These are phyloP conservation scores for Pollachius pollachius DNA, from an alignment of 2,113 vertebrate genomes.

Conservation along the genomic window DNA sequence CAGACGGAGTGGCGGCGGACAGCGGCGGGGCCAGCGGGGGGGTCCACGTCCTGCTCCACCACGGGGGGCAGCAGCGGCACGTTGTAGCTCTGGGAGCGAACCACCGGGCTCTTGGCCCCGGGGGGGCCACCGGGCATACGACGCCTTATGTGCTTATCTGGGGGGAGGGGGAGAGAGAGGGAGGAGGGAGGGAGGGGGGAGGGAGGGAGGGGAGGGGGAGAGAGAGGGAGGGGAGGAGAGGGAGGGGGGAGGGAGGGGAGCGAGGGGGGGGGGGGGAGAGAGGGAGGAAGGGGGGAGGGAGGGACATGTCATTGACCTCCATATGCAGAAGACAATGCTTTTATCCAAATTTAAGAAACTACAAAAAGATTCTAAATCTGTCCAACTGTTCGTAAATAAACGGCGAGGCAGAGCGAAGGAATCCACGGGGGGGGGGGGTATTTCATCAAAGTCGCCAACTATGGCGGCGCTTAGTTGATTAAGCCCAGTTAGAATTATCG, in stretches of 20 bases:
- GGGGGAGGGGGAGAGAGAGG: background rate
- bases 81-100: slow-evolving; percentile 95
- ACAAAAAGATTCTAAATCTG: no score
- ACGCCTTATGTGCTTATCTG: slow-evolving; percentile 83
- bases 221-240: background rate
- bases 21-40: slow-evolving; percentile 33
- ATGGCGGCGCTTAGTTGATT: no score
- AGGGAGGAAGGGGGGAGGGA: background rate
- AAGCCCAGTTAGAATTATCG: no score
- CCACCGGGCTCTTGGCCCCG: slow-evolving; percentile 83
- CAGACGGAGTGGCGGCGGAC: slow-evolving; percentile 89
- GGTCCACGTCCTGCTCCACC: slow-evolving; percentile 80
- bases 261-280: background rate
- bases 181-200: background rate
- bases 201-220: background rate
- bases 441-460: no score
- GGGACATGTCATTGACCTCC: background rate
- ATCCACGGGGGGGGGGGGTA: no score
- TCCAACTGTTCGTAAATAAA: no score
- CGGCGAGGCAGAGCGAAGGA: no score
- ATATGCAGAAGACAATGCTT: background rate
- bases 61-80: slow-evolving; percentile 88
- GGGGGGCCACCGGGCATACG: slow-evolving; percentile 69
- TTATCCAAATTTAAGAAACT: no score
- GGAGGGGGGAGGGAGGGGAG: background rate